These are phyloP conservation scores for Microctenopoma steveboyesi DNA, from an alignment of 2,797 vertebrate genomes.

Conservation along the genomic window DNA sequence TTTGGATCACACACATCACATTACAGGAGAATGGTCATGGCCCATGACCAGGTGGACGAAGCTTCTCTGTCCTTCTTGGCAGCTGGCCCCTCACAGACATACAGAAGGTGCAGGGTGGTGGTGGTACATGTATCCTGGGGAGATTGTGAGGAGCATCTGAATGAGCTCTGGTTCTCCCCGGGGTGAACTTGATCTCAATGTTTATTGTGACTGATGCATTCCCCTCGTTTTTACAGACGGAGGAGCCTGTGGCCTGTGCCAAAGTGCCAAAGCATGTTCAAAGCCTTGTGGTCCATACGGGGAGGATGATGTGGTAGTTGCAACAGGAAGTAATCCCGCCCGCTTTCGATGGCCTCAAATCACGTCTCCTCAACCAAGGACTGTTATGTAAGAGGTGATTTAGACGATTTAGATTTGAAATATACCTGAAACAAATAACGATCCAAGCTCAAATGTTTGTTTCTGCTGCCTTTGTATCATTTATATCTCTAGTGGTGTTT, in stretches of 20 bases:
- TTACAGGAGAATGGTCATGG: conserved; percentile 8
- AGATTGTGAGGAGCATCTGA: conserved; percentile 53
- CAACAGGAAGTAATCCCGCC: conserved; percentile 17
- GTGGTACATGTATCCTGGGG: conserved; percentile 52
- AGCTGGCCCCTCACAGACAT: conserved; percentile 18
- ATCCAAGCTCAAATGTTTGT: background rate
- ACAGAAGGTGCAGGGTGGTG: conserved; percentile 41
- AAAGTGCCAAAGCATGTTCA: conserved; percentile 34
- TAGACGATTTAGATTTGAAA: conserved; percentile 1
- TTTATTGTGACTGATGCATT: conserved; percentile 31
- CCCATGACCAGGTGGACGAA: conserved; percentile 1
- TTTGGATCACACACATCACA: conserved; percentile 7
- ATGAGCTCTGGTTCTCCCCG: conserved; percentile 43
- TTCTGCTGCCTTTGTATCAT: no score
- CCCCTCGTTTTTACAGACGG: conserved; percentile 46
- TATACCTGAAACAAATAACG: background rate
- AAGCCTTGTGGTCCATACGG: conserved; percentile 22
- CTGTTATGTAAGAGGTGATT: conserved; percentile 8
- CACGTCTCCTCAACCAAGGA: background rate
- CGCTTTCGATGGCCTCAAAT: conserved; percentile 6
- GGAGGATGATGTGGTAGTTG: conserved; percentile 2
- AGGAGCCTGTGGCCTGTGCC: conserved; percentile 23
- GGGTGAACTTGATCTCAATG: conserved; percentile 34
- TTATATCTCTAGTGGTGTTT: background rate
- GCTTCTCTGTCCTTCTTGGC: conserved; percentile 25